phyloP scores from a whole-genome alignment of 2,113 vertebrate species.

The Phrynosoma platyrhinos region DNA sequence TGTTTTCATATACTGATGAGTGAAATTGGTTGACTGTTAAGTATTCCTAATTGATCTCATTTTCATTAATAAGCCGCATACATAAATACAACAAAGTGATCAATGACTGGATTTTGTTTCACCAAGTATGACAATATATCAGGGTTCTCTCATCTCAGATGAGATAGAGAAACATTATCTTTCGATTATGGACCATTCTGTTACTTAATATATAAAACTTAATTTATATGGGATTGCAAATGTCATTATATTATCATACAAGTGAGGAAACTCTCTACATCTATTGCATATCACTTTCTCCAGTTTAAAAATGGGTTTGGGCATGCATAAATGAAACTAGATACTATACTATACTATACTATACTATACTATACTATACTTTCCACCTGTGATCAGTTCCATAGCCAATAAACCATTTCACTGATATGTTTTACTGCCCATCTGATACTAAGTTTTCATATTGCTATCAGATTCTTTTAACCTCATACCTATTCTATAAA shows the following conservation, averaged over 20 bases:
- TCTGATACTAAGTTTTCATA: too few relatives aligned
- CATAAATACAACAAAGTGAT: slow-evolving; percentile 16
- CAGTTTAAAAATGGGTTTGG: background rate
- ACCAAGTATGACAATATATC: slow-evolving; percentile 1
- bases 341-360: too few relatives aligned
- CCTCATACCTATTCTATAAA: too few relatives aligned
- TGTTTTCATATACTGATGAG: slow-evolving; percentile 20
- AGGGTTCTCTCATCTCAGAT: slow-evolving; percentile 1
- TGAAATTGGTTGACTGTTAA: slow-evolving; percentile 17
- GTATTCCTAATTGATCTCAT: slow-evolving; percentile 26
- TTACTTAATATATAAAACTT: slow-evolving; percentile 11
- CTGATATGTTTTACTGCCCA: too few relatives aligned
- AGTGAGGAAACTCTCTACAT: background rate
- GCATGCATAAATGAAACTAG: background rate
- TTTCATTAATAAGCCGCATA: slow-evolving; percentile 31
- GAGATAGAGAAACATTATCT: slow-evolving; percentile 4
- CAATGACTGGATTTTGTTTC: slow-evolving; percentile 10
- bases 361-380: background rate
- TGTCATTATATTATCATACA: background rate
- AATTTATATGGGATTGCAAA: slow-evolving; percentile 1
- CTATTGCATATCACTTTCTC: background rate
- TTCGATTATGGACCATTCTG: background rate
- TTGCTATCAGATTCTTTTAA: too few relatives aligned
- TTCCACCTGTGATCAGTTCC: background rate
- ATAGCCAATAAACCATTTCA: background rate